These are phyloP conservation scores for Nyctibius grandis DNA, from an alignment of 2,797 vertebrate genomes.

Conservation along the genomic window DNA sequence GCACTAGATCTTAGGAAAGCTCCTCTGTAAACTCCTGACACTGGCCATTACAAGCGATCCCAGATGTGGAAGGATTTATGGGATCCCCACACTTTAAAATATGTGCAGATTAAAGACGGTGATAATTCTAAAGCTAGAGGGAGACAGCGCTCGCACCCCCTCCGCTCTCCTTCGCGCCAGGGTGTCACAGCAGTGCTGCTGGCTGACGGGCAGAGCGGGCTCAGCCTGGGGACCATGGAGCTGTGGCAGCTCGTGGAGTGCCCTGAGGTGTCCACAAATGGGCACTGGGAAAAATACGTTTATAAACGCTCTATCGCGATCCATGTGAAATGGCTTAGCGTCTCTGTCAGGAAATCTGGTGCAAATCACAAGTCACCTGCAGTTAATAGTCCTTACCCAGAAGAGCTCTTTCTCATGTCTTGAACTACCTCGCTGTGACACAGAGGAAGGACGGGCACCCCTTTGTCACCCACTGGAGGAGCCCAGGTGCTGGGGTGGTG, in stretches of 20 bases:
- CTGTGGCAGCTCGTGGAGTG: neutral
- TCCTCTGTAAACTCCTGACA: slow-evolving; percentile 59
- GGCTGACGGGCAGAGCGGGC: neutral
- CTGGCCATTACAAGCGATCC: slow-evolving; percentile 37
- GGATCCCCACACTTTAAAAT: slow-evolving; percentile 39
- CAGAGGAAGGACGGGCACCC: neutral
- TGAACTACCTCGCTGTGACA: neutral
- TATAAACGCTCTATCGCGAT: neutral
- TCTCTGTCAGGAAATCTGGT: neutral
- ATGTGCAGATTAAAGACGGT: neutral
- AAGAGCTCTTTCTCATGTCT: neutral
- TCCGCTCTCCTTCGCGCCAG: neutral
- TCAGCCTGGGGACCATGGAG: neutral
- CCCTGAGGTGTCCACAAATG: neutral
- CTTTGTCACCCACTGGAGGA: neutral
- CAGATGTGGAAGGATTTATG: slow-evolving; percentile 68
- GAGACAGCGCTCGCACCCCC: fast-evolving
- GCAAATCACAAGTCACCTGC: neutral
- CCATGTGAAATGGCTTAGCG: neutral
- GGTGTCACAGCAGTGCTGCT: neutral
- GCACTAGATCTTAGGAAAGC: slow-evolving; percentile 58
- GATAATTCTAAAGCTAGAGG: neutral
- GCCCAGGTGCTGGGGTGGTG: neutral
- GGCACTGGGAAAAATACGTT: neutral
- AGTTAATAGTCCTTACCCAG: neutral